phyloP scores from a whole-genome alignment of 2,113 vertebrate species.

The Strigops habroptila region DNA sequence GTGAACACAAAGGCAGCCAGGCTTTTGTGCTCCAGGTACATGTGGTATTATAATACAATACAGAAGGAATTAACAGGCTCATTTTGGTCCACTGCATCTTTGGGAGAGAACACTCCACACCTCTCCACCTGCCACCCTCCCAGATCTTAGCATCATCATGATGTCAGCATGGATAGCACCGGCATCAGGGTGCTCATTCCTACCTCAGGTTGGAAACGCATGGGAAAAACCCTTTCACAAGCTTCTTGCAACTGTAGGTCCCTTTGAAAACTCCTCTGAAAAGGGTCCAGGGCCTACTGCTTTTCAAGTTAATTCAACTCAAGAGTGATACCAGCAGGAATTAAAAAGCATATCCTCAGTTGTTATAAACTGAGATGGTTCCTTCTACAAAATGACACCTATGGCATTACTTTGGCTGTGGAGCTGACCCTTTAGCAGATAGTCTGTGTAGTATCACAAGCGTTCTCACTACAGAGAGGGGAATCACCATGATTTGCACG shows the following conservation, averaged over 20 bases:
- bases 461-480: not conserved
- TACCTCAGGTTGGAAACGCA: not conserved
- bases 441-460: not conserved
- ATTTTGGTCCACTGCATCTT: constrained; percentile 3
- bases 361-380: rapidly evolving
- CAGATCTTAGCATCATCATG: not conserved
- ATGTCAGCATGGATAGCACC: not conserved
- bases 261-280: not conserved
- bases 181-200: not conserved
- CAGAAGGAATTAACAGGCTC: constrained; percentile 48
- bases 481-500: not conserved
- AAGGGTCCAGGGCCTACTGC: not conserved
- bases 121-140: not conserved
- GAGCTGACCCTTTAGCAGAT: not conserved
- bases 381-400: not conserved
- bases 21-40: constrained; percentile 64
- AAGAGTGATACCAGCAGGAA: not conserved
- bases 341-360: not conserved
- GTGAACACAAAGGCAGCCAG: constrained; percentile 74
- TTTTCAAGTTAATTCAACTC: not conserved
- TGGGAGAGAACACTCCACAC: not conserved
- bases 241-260: not conserved
- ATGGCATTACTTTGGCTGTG: not conserved
- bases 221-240: not conserved
- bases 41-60: constrained; percentile 20